phyloP scores from a whole-genome alignment of 2,797 vertebrate genomes.

The Pteropus rufus region DNA sequence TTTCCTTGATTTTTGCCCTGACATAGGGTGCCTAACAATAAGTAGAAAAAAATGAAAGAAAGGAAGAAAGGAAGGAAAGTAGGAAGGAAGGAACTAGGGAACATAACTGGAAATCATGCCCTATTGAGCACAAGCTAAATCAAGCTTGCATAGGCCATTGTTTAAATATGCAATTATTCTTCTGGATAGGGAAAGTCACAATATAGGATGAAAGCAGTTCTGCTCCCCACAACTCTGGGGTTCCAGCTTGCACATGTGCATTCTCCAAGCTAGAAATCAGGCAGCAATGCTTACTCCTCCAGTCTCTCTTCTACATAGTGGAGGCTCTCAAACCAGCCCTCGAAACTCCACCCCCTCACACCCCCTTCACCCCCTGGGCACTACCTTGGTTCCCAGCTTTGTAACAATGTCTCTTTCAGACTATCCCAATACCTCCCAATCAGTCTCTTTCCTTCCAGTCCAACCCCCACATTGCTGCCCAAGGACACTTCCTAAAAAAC shows the following conservation, averaged over 20 bases:
- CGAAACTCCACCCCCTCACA: too few relatives aligned
- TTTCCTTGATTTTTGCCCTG: background rate
- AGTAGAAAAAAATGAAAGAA: background rate
- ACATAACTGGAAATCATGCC: conserved; percentile 50
- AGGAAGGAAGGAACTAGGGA: conserved; percentile 18
- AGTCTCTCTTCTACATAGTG: background rate
- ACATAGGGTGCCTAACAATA: conserved; percentile 45
- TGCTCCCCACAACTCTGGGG: background rate
- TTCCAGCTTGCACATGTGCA: background rate
- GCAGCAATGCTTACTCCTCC: background rate
- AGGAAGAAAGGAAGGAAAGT: background rate
- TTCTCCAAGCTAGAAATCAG: background rate
- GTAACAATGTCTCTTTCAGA: background rate
- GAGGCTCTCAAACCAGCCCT: background rate
- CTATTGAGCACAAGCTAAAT: conserved; percentile 51
- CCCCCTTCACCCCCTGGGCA: background rate
- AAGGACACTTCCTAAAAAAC: background rate
- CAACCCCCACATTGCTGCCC: background rate
- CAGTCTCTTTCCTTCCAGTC: background rate
- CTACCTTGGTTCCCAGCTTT: background rate
- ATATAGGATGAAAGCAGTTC: background rate
- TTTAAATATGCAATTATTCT: conserved; percentile 61
- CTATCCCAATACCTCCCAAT: background rate
- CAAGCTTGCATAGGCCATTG: conserved; percentile 43
- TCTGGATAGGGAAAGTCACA: background rate